These are phyloP conservation scores for Narcine bancroftii DNA, from an alignment of 2,113 vertebrate genomes.

Conservation along the genomic window DNA sequence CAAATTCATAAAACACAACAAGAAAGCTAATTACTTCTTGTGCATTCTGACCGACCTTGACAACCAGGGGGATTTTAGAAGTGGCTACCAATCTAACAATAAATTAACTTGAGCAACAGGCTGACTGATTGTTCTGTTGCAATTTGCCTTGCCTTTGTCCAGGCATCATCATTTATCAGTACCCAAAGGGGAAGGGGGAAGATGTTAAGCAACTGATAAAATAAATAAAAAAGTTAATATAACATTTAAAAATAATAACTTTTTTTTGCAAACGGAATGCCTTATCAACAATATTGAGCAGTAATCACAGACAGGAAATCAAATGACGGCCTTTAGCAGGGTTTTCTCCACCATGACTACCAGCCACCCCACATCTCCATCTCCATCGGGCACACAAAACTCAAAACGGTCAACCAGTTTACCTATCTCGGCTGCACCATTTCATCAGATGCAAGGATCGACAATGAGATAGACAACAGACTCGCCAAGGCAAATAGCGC, in stretches of 20 bases:
- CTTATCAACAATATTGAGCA: neutral
- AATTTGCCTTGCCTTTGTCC: neutral
- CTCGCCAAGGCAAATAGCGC: too few relatives aligned
- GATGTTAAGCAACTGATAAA: neutral
- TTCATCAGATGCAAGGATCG: too few relatives aligned
- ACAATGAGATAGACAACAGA: too few relatives aligned
- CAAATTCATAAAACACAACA: constrained; percentile 4
- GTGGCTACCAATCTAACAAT: neutral
- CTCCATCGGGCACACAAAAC: too few relatives aligned
- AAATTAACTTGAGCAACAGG: neutral
- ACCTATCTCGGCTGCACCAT: too few relatives aligned
- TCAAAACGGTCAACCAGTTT: too few relatives aligned
- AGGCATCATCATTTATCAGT: neutral
- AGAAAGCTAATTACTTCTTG: neutral
- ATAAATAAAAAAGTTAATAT: neutral
- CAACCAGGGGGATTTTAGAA: neutral
- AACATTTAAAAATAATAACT: neutral
- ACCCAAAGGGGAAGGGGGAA: neutral
- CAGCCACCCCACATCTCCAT: too few relatives aligned
- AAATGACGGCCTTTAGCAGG: too few relatives aligned
- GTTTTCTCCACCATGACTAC: too few relatives aligned
- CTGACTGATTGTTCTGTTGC: neutral
- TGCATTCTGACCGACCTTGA: neutral
- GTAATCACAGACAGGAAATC: too few relatives aligned
- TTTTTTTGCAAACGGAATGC: neutral